Evolutionary conservation across 2,888 invertebrate species (phyloP).

Genomic region (Lasioglossum oenotherae): DNA sequence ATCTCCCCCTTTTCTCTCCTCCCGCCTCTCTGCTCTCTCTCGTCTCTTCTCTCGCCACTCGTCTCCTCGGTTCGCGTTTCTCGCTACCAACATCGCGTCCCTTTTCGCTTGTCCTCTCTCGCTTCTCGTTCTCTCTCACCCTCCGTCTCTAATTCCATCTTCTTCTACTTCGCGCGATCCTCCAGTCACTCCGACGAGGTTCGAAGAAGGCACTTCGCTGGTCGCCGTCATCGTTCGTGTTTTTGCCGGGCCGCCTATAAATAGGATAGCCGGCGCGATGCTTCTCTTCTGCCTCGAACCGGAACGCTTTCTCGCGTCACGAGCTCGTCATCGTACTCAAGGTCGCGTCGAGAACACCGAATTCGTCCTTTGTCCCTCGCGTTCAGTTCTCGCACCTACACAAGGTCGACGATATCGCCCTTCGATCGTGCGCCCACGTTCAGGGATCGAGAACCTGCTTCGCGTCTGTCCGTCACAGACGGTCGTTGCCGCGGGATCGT

Average conservation of each 20-base stretch:
- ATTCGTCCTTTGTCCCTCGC: constrained; percentile 47
- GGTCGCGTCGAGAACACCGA: constrained; percentile 63
- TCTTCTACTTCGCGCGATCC: constrained; percentile 40
- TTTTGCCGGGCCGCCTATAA: constrained; percentile 77
- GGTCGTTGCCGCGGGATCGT: background rate
- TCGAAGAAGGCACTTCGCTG: constrained; percentile 70
- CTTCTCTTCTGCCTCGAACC: constrained; percentile 52
- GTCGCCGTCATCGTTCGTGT: constrained; percentile 76
- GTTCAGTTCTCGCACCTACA: background rate
- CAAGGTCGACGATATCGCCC: background rate
- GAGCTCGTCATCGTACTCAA: constrained; percentile 69
- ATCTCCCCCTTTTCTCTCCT: constrained; percentile 8
- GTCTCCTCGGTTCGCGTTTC: constrained; percentile 23
- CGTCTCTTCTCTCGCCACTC: constrained; percentile 14
- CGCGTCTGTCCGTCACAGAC: background rate
- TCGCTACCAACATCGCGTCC: constrained; percentile 12
- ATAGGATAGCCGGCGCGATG: constrained; percentile 69
- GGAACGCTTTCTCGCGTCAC: constrained; percentile 70
- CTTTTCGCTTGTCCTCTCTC: background rate
- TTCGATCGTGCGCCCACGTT: background rate
- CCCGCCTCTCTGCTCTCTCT: constrained; percentile 24
- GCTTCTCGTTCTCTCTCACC: constrained; percentile 26
- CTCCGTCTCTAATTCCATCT: constrained; percentile 9
- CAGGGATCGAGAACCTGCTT: background rate
- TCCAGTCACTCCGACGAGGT: constrained; percentile 57